Percentiles rank a stretch among this genome's conserved stretches.
These are phyloP conservation scores for Gymnoscopelus microlampas DNA, from an alignment of 2,797 vertebrate species.

Conservation along the genomic window DNA sequence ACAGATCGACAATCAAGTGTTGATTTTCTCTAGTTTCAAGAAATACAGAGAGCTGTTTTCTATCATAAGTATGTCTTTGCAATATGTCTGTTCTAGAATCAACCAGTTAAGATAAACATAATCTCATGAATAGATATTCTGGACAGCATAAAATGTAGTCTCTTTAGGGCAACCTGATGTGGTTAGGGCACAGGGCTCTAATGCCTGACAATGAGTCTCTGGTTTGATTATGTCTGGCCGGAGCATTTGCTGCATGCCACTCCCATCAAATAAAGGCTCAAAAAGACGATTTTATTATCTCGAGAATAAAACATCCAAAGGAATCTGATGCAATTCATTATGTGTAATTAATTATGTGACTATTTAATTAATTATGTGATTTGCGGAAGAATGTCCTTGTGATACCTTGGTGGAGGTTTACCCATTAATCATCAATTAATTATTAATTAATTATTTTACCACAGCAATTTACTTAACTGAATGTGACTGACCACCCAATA, in stretches of 20 bases:
- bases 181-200: too few relatives aligned
- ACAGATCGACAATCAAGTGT: too few relatives aligned
- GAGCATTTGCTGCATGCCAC: too few relatives aligned
- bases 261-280: too few relatives aligned
- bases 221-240: too few relatives aligned
- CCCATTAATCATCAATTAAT: constrained; percentile 60
- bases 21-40: too few relatives aligned
- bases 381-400: constrained; percentile 46
- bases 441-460: constrained; percentile 48
- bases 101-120: background rate
- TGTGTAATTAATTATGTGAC: constrained; percentile 25
- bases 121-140: constrained; percentile 12
- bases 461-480: constrained; percentile 52
- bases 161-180: too few relatives aligned
- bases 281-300: background rate
- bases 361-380: constrained; percentile 32
- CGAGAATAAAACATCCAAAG: constrained; percentile 23
- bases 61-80: background rate
- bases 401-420: constrained; percentile 56
- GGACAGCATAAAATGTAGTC: constrained; percentile 1
- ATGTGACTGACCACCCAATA: constrained; percentile 62
- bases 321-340: constrained; percentile 33
- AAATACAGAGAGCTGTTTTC: too few relatives aligned
- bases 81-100: constrained; percentile 2
- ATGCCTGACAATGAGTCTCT: too few relatives aligned